Conservation (phyloP, 2,888 invertebrate genomes). For the Clusia tigrina region DNA sequence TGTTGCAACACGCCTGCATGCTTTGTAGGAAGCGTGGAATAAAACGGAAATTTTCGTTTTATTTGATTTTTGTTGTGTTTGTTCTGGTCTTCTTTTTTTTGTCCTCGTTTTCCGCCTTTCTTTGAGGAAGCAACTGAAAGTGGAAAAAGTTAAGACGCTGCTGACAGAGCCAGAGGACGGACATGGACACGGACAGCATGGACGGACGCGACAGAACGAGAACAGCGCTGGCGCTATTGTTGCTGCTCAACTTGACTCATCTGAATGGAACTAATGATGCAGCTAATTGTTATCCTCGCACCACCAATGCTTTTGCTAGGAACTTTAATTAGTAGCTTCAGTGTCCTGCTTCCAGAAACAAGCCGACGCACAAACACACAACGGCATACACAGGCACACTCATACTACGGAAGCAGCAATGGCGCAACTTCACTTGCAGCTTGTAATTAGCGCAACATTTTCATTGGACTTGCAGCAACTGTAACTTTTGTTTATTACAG, state of each 20-base stretch:
- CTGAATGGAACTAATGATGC: constrained; percentile 41
- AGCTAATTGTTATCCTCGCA: constrained; percentile 36
- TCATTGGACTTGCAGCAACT: constrained; percentile 23
- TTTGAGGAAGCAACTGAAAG: not conserved
- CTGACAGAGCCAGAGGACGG: not conserved
- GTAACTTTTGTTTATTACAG: constrained; percentile 16
- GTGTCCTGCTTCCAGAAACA: constrained; percentile 10
- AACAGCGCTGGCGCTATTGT: constrained; percentile 6
- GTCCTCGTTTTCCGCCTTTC: not conserved
- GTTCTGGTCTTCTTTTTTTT: constrained; percentile 1
- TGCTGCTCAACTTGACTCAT: constrained; percentile 22
- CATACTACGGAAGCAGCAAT: constrained; percentile 4
- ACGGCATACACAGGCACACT: not conserved
- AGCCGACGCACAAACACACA: not conserved
- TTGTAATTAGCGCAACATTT: constrained; percentile 35
- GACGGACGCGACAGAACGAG: not conserved
- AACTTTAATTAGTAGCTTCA: constrained; percentile 23
- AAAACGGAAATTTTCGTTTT: not conserved
- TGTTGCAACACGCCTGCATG: not conserved
- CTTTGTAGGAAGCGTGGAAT: not conserved
- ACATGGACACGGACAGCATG: not conserved
- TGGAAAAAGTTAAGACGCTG: not conserved
- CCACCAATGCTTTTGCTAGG: constrained; percentile 21
- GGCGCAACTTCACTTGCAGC: constrained; percentile 29
- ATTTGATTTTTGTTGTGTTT: not conserved